These are phyloP conservation scores for Brotula barbata DNA, from an alignment of 2,797 vertebrate genomes.

Conservation along the genomic window DNA sequence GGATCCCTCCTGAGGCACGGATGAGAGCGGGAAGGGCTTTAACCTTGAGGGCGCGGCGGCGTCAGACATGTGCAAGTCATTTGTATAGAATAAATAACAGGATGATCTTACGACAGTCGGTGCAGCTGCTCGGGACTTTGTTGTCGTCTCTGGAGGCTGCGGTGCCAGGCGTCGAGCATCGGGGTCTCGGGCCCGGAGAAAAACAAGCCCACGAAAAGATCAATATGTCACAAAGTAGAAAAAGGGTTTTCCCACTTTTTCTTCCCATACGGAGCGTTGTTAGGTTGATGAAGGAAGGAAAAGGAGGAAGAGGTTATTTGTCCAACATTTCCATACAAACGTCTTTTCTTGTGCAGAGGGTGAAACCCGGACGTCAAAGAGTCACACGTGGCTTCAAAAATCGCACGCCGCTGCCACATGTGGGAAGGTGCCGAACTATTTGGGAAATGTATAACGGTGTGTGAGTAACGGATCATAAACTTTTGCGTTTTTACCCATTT, in stretches of 20 bases:
- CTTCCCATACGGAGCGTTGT: neutral
- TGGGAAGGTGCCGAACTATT: conserved; percentile 52
- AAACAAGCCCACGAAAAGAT: conserved; percentile 15
- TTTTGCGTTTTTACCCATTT: conserved; percentile 32
- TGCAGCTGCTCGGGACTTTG: conserved; percentile 67
- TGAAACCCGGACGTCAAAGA: conserved; percentile 40
- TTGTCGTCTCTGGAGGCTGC: conserved; percentile 55
- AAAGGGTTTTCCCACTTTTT: neutral
- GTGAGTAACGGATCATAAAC: conserved; percentile 68
- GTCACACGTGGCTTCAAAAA: conserved; percentile 44
- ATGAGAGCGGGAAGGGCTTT: conserved; percentile 42
- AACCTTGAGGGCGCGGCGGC: conserved; percentile 66
- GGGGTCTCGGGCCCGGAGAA: neutral
- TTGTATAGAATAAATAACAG: conserved; percentile 75
- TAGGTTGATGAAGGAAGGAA: neutral
- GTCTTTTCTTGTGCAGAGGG: conserved; percentile 20
- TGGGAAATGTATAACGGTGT: conserved; percentile 60
- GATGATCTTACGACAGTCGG: conserved; percentile 69
- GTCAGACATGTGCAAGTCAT: conserved; percentile 75
- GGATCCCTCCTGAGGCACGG: neutral
- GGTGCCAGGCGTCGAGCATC: conserved; percentile 41
- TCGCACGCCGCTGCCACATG: conserved; percentile 62
- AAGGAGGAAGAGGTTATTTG: neutral
- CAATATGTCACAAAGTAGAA: neutral
- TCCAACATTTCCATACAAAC: conserved; percentile 20